Base-by-base conservation (phyloP, 1,140 invertebrate genomes). In the Pseudomyrmex cubaensis region DNA sequence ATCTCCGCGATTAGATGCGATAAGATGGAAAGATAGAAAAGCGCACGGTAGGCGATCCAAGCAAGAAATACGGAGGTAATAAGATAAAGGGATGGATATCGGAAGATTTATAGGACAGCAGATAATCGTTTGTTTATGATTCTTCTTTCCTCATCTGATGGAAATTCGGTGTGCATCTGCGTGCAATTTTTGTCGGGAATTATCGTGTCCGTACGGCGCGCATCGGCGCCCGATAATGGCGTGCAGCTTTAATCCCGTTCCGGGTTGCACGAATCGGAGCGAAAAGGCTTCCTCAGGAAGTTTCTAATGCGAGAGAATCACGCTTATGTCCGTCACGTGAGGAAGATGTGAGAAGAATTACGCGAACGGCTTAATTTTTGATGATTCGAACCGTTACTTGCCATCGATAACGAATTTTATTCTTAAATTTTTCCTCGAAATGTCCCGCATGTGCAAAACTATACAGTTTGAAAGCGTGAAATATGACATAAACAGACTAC, bases 231-330 rank as follows among this genome's bases (percentile, higher is more conserved):
- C 44, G 63, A 57, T n/a, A 46, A 67, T 87, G 46, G 74, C 87
- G 83, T 88, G 85, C 48, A 75, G 85, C 20, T 85, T 70, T 67
- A 73, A 82, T 88, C 85, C 83, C 35, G 22, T 57, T 59, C 66
- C 50, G 67, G 74, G 46, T 62, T 77, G 75, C 48, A 70, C 52
- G 75, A 82, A 82, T 82, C 70, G 20, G 62, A 61, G 63, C 67
- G 70, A 85, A 82, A 85, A 62, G 84, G 63, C 82, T 78, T 82
- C 66, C 59, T 54, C 61, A 54, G 86, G 73, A 83, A 78, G 67
- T 83, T 67, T 59, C 67, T 87, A 83, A 87, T 83, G 78, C 84
- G 59, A 63, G 72, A 78, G 35, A 54, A 85, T 82, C 86, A 85
- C 74, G 74, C 62, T 25, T 52, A 2, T 69, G 10, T 22, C 20